These are phyloP conservation scores for Cydia amplana DNA, from an alignment of 1,140 invertebrate species.

Conservation along the genomic window DNA sequence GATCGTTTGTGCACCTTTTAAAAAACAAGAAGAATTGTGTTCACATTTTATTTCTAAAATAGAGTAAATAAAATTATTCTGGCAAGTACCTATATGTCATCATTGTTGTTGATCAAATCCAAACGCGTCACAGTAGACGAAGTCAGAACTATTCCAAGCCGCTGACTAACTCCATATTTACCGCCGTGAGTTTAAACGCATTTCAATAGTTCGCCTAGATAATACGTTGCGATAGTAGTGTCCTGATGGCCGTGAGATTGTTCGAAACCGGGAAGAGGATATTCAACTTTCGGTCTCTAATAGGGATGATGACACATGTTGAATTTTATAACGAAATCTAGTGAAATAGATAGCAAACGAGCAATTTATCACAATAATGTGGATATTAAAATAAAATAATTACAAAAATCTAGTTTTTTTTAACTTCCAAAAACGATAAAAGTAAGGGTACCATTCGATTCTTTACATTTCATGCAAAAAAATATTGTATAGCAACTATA, in stretches of 20 bases:
- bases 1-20: not conserved
- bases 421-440: too few relatives aligned
- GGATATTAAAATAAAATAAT: too few relatives aligned
- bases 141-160: conserved; percentile 16
- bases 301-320: too few relatives aligned
- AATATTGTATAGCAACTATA: too few relatives aligned
- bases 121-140: not conserved
- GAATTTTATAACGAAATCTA: too few relatives aligned
- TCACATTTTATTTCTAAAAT: too few relatives aligned
- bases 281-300: not conserved
- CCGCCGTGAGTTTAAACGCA: conserved; percentile 8
- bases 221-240: not conserved
- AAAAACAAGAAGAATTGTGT: too few relatives aligned
- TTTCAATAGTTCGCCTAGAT: conserved; percentile 24
- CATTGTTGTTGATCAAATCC: not conserved
- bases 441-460: too few relatives aligned
- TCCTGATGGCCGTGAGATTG: not conserved
- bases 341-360: too few relatives aligned
- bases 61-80: not conserved
- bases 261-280: not conserved
- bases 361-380: too few relatives aligned
- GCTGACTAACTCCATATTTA: conserved; percentile 18
- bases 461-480: too few relatives aligned
- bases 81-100: not conserved
- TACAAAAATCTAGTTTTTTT: too few relatives aligned